Conservation (phyloP, 2,113 vertebrate species). For the Nannobrachium achirus region DNA sequence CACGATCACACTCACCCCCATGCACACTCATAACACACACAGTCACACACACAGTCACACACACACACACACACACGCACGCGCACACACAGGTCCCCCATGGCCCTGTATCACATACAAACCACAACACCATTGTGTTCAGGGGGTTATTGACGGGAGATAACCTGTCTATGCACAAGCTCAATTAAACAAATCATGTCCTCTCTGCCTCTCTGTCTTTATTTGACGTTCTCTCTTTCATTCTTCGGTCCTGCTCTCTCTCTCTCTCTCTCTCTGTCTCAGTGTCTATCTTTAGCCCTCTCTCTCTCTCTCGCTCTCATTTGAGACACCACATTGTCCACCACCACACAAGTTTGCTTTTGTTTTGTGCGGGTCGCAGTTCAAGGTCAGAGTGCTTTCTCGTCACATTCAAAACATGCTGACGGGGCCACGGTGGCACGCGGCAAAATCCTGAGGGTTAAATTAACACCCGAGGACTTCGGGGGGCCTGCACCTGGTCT, state of each 20-base stretch:
- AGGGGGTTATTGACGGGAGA: conserved; percentile 42
- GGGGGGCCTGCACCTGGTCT: neutral
- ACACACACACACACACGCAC: no score
- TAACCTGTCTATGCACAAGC: conserved; percentile 42
- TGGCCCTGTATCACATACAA: conserved; percentile 34
- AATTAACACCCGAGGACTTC: no score
- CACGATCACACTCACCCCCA: no score
- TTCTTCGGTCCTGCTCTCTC: conserved; percentile 11
- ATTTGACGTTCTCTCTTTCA: neutral
- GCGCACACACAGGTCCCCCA: conserved; percentile 6
- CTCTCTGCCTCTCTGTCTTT: neutral
- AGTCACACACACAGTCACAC: no score
- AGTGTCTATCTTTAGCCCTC: no score
- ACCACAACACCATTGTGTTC: conserved; percentile 52
- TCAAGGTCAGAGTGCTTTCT: conserved; percentile 46
- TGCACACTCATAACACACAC: no score
- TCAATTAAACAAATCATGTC: conserved; percentile 35
- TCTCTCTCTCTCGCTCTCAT: neutral
- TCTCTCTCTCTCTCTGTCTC: neutral
- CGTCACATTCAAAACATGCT: conserved; percentile 7
- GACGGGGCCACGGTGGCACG: neutral
- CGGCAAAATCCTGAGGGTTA: no score
- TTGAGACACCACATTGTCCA: neutral
- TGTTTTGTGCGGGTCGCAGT: conserved; percentile 22
- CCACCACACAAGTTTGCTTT: neutral